Percentiles rank a stretch among this genome's conserved stretches.
Conservation (phyloP, 2,113 vertebrate genomes). For the Myxocyprinus asiaticus region DNA sequence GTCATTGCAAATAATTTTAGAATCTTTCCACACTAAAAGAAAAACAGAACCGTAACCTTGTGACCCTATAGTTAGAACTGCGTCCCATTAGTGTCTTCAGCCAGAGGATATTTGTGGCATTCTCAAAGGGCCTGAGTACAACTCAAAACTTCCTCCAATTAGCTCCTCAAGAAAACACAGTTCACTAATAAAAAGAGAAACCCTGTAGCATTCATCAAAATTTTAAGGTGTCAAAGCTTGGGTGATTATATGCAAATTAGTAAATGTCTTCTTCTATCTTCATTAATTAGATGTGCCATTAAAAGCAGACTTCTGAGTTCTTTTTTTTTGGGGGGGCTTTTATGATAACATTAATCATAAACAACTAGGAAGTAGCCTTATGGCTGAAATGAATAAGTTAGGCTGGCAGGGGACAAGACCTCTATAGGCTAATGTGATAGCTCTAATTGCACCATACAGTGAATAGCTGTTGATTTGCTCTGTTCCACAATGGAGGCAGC, state of each 20-base stretch:
- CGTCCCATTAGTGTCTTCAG: constrained; percentile 1
- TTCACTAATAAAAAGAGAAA: neutral
- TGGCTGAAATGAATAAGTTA: no score
- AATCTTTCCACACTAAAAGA: neutral
- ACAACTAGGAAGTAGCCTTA: neutral
- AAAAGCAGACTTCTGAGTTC: constrained; percentile 24
- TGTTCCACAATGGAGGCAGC: no score
- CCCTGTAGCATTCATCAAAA: constrained; percentile 21
- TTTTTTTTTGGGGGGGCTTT: neutral
- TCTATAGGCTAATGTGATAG: no score
- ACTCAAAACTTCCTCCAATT: constrained; percentile 20
- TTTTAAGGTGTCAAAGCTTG: constrained; percentile 34
- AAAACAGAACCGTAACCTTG: neutral
- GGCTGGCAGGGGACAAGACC: no score
- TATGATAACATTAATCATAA: constrained; percentile 44
- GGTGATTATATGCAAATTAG: constrained; percentile 38
- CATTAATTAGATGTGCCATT: constrained; percentile 48
- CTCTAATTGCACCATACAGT: no score
- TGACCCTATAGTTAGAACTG: constrained; percentile 11
- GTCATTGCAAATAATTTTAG: constrained; percentile 6
- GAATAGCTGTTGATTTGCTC: no score
- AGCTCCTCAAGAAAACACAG: neutral
- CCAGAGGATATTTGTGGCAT: neutral
- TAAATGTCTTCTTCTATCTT: constrained; percentile 44
- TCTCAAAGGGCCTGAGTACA: neutral